Evolutionary conservation across 1,140 invertebrate genomes (phyloP).

Genomic region (Pseudomyrmex dendroicus): DNA sequence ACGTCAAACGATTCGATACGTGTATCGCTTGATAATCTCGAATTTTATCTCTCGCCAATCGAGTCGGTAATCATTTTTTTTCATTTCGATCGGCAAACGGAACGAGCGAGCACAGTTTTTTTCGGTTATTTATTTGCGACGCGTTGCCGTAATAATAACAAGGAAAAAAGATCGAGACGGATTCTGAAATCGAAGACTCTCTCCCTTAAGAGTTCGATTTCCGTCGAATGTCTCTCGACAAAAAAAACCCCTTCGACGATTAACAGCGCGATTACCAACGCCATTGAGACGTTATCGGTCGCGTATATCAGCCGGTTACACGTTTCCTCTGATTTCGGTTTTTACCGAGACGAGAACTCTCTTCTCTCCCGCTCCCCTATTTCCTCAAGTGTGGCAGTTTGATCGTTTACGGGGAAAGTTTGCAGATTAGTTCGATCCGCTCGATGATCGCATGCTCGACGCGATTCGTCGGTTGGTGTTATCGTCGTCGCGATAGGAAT

Average conservation of each 20-base stretch:
- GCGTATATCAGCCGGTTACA: constrained; percentile 59
- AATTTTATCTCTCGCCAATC: too few relatives aligned
- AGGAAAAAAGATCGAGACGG: neutral
- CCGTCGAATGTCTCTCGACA: constrained; percentile 21
- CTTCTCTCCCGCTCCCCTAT: neutral
- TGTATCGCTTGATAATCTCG: too few relatives aligned
- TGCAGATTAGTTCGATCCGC: constrained; percentile 57
- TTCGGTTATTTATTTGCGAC: too few relatives aligned
- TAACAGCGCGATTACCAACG: constrained; percentile 45
- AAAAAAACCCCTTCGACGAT: constrained; percentile 36
- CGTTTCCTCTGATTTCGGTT: constrained; percentile 45
- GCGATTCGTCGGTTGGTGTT: constrained; percentile 22
- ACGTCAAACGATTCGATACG: too few relatives aligned
- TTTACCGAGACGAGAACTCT: constrained; percentile 29
- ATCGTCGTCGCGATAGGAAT: constrained; percentile 59
- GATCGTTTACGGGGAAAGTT: constrained; percentile 52
- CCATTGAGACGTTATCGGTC: constrained; percentile 49
- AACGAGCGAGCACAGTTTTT: too few relatives aligned
- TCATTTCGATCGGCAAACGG: too few relatives aligned
- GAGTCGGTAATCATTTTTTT: too few relatives aligned
- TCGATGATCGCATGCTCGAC: constrained; percentile 57
- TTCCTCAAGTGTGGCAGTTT: neutral
- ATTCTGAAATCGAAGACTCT: neutral
- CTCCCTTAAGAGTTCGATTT: constrained; percentile 40
- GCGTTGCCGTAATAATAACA: neutral